Conservation (phyloP, 1,140 invertebrate species). For the Mactra quadrangularis region DNA sequence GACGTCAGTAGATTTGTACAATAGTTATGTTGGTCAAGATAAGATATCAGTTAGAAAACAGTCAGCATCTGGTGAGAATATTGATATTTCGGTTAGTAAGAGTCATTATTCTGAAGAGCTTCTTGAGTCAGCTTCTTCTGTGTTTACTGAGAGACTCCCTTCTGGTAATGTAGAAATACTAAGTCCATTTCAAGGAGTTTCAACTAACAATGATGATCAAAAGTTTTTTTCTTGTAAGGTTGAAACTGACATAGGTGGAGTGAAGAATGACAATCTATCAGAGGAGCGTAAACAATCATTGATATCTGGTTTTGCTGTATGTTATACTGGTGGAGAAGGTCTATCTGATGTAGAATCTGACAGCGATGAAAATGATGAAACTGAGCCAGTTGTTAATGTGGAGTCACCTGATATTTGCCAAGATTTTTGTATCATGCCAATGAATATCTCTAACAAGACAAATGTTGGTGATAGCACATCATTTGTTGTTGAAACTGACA, state of each 20-base stretch:
- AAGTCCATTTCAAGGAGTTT: constrained; percentile 1
- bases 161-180: constrained; percentile 46
- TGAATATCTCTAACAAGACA: background rate
- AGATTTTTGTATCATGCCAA: background rate
- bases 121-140: constrained; percentile 2
- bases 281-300: constrained; percentile 1
- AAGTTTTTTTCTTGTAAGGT: constrained; percentile 38
- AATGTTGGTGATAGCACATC: background rate
- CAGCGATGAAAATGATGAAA: background rate
- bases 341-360: constrained; percentile 49
- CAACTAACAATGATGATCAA: constrained; percentile 9
- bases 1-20: constrained; percentile 31
- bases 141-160: constrained; percentile 14
- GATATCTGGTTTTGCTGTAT: constrained; percentile 48
- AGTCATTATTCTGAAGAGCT: constrained; percentile 40
- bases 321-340: constrained; percentile 20
- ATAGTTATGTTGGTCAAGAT: constrained; percentile 18
- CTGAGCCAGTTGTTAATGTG: background rate
- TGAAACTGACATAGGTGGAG: constrained; percentile 51
- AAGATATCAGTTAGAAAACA: constrained; percentile 25
- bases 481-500: background rate
- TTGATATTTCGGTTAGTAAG: constrained; percentile 39
- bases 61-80: constrained; percentile 21
- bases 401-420: background rate
- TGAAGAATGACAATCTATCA: constrained; percentile 10